Conservation (phyloP, 1,140 invertebrate genomes). For the Hetaerina americana region DNA sequence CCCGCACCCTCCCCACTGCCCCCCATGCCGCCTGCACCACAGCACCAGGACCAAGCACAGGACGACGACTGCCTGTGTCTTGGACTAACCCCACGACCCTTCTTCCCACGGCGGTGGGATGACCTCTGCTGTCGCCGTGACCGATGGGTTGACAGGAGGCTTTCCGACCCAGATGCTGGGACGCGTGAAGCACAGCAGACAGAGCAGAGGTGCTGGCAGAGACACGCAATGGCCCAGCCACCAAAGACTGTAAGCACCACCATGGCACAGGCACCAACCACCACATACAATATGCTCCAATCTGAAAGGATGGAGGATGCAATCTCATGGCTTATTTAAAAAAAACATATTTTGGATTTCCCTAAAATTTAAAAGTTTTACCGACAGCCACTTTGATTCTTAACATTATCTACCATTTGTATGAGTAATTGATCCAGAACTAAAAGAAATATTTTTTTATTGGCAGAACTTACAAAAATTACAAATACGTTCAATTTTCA, state of each 20-base stretch:
- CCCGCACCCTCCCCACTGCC: background rate
- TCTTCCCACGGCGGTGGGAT: background rate
- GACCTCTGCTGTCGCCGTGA: background rate
- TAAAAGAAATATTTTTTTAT: too few species aligned
- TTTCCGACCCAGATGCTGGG: background rate
- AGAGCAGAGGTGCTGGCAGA: background rate
- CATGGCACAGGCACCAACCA: conserved; percentile 52
- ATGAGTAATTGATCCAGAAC: background rate
- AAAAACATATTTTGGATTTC: background rate
- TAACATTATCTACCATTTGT: background rate
- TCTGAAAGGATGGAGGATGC: conserved; percentile 34
- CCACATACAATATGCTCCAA: conserved; percentile 80
- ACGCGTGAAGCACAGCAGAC: background rate
- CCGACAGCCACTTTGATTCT: background rate
- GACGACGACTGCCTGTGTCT: background rate
- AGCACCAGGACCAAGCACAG: background rate
- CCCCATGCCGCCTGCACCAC: background rate
- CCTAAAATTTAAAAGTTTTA: conserved; percentile 1
- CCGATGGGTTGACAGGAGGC: background rate
- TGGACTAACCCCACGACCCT: background rate
- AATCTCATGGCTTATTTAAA: conserved; percentile 1
- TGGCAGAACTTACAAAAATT: too few species aligned
- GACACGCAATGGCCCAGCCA: background rate
- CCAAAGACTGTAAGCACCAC: background rate
- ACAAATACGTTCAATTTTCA: too few species aligned